phyloP scores from a whole-genome alignment of 2,888 invertebrate species.

The Disparrhopalites patrizii region DNA sequence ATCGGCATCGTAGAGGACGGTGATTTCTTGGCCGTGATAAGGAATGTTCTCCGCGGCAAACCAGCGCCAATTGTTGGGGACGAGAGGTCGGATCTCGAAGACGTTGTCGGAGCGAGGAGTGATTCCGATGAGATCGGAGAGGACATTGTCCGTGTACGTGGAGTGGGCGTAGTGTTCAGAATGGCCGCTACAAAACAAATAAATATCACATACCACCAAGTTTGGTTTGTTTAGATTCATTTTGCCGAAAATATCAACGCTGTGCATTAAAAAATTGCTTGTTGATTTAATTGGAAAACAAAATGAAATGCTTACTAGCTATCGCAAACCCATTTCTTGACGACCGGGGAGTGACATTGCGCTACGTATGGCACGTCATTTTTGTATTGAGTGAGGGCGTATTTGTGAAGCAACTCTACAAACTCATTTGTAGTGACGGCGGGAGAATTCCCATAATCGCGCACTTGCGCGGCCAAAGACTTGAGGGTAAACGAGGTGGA shows the following conservation, averaged over 20 bases:
- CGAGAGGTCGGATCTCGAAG: conserved; percentile 7
- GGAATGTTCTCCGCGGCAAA: conserved; percentile 37
- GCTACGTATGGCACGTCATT: conserved; percentile 40
- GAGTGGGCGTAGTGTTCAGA: conserved; percentile 48
- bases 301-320: conserved; percentile 38
- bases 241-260: background rate
- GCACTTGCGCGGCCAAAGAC: conserved; percentile 38
- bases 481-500: conserved; percentile 39
- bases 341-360: conserved; percentile 43
- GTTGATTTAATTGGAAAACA: too few species aligned
- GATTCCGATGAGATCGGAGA: conserved; percentile 41
- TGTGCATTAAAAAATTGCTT: too few species aligned
- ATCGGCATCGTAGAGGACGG: conserved; percentile 39
- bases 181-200: conserved; percentile 25
- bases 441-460: conserved; percentile 31
- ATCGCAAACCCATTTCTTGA: conserved; percentile 45
- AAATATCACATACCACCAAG: too few species aligned
- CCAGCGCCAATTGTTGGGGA: conserved; percentile 23
- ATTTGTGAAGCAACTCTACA: conserved; percentile 36
- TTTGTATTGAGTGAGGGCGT: conserved; percentile 36
- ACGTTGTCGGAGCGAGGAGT: conserved; percentile 11
- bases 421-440: conserved; percentile 31
- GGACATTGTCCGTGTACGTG: conserved; percentile 43
- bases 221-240: too few species aligned
- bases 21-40: conserved; percentile 45